phyloP scores from a whole-genome alignment of 2,113 vertebrate species.

The Notothenia coriiceps region DNA sequence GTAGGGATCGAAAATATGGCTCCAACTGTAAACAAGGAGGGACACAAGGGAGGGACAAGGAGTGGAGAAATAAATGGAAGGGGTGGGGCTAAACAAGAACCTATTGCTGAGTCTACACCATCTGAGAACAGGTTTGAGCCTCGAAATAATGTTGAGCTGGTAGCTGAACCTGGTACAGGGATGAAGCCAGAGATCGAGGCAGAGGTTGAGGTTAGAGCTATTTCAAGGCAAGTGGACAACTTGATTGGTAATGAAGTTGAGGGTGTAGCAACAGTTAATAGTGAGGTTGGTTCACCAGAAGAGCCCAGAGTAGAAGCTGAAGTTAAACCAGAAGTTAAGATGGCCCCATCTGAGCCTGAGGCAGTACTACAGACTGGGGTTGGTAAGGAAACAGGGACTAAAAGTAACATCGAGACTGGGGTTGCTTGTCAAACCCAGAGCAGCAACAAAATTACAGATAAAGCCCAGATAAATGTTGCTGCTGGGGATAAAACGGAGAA shows the following conservation, averaged over 20 bases:
- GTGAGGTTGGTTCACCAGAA: constrained; percentile 9
- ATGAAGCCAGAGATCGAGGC: constrained; percentile 25
- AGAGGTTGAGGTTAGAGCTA: constrained; percentile 14
- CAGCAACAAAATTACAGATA: constrained; percentile 14
- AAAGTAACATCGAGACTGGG: constrained; percentile 6
- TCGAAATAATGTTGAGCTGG: constrained; percentile 16
- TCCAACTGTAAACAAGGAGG: constrained; percentile 46
- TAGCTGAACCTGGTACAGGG: neutral
- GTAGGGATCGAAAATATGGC: constrained; percentile 47
- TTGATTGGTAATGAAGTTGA: constrained; percentile 27
- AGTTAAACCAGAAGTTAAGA: constrained; percentile 28
- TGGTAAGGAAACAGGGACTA: neutral
- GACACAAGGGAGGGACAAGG: constrained; percentile 39
- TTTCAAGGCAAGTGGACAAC: constrained; percentile 30
- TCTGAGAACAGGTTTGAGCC: constrained; percentile 19
- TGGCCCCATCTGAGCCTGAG: constrained; percentile 26
- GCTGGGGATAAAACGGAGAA: constrained; percentile 21
- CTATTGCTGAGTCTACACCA: constrained; percentile 21
- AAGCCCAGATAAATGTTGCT: neutral
- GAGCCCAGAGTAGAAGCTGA: constrained; percentile 41
- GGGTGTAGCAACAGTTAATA: constrained; percentile 22
- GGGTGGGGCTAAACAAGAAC: constrained; percentile 35
- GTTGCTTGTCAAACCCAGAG: constrained; percentile 27
- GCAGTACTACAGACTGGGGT: constrained; percentile 4
- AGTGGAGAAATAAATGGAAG: constrained; percentile 43